Evolutionary conservation across 2,797 vertebrate genomes (phyloP).

Genomic region (Syndactyla subalaris): DNA sequence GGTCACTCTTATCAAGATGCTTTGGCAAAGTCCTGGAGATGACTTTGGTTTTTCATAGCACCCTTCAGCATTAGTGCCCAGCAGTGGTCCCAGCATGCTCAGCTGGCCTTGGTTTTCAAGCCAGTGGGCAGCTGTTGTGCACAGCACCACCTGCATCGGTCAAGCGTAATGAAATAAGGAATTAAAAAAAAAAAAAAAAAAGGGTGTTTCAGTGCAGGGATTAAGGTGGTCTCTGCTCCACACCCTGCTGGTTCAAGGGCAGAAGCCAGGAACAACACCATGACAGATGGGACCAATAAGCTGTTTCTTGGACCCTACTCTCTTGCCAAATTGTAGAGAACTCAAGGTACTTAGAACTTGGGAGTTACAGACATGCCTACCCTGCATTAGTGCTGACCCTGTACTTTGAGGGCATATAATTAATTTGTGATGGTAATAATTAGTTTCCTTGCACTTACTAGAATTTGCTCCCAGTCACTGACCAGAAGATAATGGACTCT

Average conservation of each 20-base stretch:
- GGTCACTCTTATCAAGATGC: background rate
- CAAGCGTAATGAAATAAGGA: background rate
- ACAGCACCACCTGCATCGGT: background rate
- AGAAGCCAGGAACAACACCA: background rate
- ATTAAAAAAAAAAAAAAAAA: background rate
- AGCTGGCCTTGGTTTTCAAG: background rate
- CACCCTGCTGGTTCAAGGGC: background rate
- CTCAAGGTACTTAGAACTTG: background rate
- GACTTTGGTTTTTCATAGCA: background rate
- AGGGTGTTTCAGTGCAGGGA: background rate
- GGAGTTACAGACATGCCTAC: background rate
- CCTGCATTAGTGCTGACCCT: background rate
- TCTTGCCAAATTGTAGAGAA: background rate
- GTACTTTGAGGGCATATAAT: background rate
- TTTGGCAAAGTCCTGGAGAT: background rate
- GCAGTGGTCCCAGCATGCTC: background rate
- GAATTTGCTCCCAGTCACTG: background rate
- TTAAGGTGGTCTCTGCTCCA: background rate
- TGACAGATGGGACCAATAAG: background rate
- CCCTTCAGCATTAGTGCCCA: background rate
- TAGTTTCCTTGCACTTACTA: background rate
- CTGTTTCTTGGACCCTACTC: background rate
- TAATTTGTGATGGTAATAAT: background rate
- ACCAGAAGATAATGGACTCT: background rate
- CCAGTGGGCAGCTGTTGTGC: background rate